phyloP scores from a whole-genome alignment of 2,797 vertebrate species.

The Natrix natrix region DNA sequence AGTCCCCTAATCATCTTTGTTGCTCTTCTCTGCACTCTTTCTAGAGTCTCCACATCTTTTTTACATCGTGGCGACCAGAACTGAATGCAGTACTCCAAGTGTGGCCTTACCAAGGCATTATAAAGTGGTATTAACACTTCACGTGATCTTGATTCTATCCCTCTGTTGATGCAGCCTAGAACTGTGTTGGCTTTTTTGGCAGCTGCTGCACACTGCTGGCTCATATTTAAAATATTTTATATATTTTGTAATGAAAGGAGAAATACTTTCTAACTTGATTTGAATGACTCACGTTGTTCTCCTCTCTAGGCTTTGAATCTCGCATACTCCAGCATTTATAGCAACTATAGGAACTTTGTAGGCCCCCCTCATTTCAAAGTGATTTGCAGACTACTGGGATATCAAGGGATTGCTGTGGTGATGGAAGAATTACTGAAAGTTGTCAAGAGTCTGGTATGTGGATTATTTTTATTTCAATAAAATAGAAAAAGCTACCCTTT shows the following conservation, averaged over 20 bases:
- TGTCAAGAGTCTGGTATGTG: conserved; percentile 93
- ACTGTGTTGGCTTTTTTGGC: too few relatives aligned
- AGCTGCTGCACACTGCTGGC: too few relatives aligned
- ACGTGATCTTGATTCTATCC: too few relatives aligned
- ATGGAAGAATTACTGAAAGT: conserved; percentile 99
- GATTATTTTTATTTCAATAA: background rate
- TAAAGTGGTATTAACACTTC: too few relatives aligned
- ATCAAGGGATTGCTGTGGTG: conserved; percentile 97
- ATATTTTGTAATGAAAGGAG: background rate
- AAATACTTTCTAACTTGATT: background rate
- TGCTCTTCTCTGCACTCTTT: too few relatives aligned
- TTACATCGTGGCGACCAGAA: too few relatives aligned
- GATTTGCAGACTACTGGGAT: conserved; percentile 95
- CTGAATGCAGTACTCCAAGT: too few relatives aligned
- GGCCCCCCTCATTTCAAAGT: conserved; percentile 95
- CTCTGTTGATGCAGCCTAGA: too few relatives aligned
- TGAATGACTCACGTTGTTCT: background rate
- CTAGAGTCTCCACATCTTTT: too few relatives aligned
- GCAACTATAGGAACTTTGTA: conserved; percentile 91
- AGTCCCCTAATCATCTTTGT: too few relatives aligned
- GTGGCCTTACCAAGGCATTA: too few relatives aligned
- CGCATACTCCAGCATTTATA: conserved; percentile 95
- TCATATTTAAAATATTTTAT: too few relatives aligned
- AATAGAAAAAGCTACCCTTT: background rate
- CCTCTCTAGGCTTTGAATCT: conserved; percentile 85